Evolutionary conservation across 2,888 invertebrate species (phyloP).

Genomic region (Diadegma fenestrale): DNA sequence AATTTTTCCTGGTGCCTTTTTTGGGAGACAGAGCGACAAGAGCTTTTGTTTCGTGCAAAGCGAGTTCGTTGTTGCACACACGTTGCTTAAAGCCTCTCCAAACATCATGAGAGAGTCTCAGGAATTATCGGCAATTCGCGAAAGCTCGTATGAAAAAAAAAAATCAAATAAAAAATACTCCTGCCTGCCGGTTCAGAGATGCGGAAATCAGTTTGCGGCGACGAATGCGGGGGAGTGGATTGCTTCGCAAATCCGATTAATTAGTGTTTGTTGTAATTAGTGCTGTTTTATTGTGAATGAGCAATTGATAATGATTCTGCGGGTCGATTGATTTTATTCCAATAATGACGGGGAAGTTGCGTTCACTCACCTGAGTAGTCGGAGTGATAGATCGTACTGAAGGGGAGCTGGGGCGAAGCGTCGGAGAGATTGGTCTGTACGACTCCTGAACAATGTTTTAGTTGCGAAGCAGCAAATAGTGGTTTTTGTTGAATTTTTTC

Average conservation of each 20-base stretch:
- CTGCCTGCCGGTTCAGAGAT: neutral
- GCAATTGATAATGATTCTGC: neutral
- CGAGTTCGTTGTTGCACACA: slow-evolving; percentile 15
- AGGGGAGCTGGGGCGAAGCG: slow-evolving; percentile 46
- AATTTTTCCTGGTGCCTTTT: neutral
- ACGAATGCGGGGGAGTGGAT: neutral
- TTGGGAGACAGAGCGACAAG: neutral
- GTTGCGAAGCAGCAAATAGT: slow-evolving; percentile 26
- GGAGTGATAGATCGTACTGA: slow-evolving; percentile 77
- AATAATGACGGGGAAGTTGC: neutral
- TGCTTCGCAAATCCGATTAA: neutral
- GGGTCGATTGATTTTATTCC: neutral
- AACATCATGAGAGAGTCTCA: neutral
- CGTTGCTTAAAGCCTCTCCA: slow-evolving; percentile 1
- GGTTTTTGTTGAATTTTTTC: slow-evolving; percentile 29
- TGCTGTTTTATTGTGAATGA: neutral
- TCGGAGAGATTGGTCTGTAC: slow-evolving; percentile 47
- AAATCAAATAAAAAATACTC: neutral
- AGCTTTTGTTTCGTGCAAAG: slow-evolving; percentile 38
- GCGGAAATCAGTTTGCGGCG: neutral
- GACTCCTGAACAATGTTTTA: slow-evolving; percentile 53
- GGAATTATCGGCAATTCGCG: slow-evolving; percentile 19
- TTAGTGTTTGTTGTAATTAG: slow-evolving; percentile 33
- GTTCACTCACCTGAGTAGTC: slow-evolving; percentile 80
- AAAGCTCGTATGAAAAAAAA: slow-evolving; percentile 4